Base-by-base conservation (phyloP, 1,140 invertebrate genomes). In the Xylocopa sonorina region DNA sequence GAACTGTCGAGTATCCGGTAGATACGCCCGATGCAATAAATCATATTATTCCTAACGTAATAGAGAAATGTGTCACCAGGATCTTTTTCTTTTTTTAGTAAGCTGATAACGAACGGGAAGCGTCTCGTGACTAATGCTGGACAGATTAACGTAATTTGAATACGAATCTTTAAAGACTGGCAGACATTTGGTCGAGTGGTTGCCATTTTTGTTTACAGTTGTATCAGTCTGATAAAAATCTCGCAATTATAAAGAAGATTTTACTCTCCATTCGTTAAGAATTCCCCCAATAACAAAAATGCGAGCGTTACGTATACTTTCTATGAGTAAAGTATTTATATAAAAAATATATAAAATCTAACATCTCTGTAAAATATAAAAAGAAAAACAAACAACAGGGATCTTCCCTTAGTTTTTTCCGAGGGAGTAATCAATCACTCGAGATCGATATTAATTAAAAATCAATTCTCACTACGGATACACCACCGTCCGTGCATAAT, bases 41-140 rank as follows among this genome's bases (percentile, higher is more conserved):
- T 68, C 63, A 14, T 34, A 32, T 67, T 67, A 29, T 46, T 57
- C 9, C 34, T 34, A 10, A 32, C 63, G 63, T 57, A 67, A 76
- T 2, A 34, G 16, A 7, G 5, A 73, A 51, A 62, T 38, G 55
- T 27, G 29, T 72, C 69, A 60, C 21, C 0, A 18, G 21, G 3
- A 50, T 24, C 46, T 48, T 46, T 60, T 32, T 24, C 46, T 48
- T 46, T 60, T 32, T 48, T 24, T 6, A 24, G n/a, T 2, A 12
- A 41, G 24, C 24, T 10, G 58, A n/a, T 55, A 27, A 53, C 2
- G 46, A 43, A 60, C 12, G 29, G 24, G 14, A 27, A 50, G 34
- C 9, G 32, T 55, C 38, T n/a, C 0, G 1, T 72, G 68, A 72
- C 27, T 72, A 55, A 32, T 34, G 50, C 18, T n/a, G 18, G 14